Conservation (phyloP, 2,888 invertebrate genomes). For the Eucriotettix oculatus region DNA sequence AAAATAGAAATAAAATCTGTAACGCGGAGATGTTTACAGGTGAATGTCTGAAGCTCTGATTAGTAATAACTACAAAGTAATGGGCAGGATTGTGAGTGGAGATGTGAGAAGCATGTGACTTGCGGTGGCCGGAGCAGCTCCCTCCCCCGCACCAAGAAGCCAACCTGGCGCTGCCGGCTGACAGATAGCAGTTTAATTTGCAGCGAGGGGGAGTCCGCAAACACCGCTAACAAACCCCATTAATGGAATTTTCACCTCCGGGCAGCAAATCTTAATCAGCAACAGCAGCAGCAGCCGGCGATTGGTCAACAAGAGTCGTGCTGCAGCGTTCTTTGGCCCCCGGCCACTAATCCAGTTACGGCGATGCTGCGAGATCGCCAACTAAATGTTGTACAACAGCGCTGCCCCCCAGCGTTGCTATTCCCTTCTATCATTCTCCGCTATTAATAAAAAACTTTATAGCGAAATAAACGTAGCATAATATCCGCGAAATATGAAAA, state of each 20-base stretch:
- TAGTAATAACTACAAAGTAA: no score
- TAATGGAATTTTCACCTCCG: conserved; percentile 10
- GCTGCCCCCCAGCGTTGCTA: neutral
- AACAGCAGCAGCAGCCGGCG: neutral
- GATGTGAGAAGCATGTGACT: no score
- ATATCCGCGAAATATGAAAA: no score
- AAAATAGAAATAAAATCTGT: no score
- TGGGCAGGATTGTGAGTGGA: no score
- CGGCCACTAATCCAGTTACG: neutral
- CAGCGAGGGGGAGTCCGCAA: conserved; percentile 1
- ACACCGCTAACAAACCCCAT: conserved; percentile 8
- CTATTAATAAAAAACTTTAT: no score
- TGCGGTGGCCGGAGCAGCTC: neutral
- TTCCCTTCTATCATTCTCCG: no score
- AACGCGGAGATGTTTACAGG: no score
- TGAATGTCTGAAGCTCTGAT: no score
- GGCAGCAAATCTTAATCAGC: conserved; percentile 9
- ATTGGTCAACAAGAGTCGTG: neutral
- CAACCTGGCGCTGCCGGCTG: neutral
- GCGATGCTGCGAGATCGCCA: neutral
- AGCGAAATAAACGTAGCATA: no score
- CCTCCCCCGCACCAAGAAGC: neutral
- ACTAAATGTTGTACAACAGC: neutral
- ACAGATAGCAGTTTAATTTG: conserved; percentile 12
- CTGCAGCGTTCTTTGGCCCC: neutral